Percentiles rank a stretch among this genome's conserved stretches.
phyloP scores from a whole-genome alignment of 2,888 invertebrate genomes.

The Chelonus formosanus region DNA sequence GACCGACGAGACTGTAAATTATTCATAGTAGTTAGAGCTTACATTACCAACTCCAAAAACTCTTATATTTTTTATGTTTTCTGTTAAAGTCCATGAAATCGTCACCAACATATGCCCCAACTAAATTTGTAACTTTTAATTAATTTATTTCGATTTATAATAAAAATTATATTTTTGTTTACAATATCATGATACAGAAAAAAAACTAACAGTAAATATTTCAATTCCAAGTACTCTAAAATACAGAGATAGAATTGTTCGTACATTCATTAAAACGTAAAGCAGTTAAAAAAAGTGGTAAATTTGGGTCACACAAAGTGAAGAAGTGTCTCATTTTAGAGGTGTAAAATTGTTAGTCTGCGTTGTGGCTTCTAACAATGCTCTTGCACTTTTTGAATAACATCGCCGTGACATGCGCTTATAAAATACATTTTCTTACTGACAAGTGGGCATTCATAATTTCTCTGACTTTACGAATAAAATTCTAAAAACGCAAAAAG shows the following conservation, averaged over 20 bases:
- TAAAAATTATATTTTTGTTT: too few species aligned
- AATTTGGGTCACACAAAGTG: conserved; percentile 48
- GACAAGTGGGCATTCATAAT: conserved; percentile 43
- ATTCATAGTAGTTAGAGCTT: too few species aligned
- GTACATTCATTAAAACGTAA: conserved; percentile 41
- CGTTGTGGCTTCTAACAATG: conserved; percentile 49
- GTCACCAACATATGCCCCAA: too few species aligned
- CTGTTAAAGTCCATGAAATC: too few species aligned
- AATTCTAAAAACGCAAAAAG: background rate
- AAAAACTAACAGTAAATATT: background rate
- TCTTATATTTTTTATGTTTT: too few species aligned
- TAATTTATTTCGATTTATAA: too few species aligned
- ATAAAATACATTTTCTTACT: conserved; percentile 31
- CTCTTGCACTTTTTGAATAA: conserved; percentile 17
- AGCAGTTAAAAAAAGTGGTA: conserved; percentile 17
- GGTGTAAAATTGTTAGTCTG: conserved; percentile 34
- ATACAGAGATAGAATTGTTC: background rate
- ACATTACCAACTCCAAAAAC: too few species aligned
- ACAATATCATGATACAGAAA: background rate
- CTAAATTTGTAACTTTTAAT: too few species aligned
- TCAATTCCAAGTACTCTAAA: conserved; percentile 6
- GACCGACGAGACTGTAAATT: too few species aligned
- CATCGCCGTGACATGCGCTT: conserved; percentile 17
- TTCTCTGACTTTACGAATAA: conserved; percentile 11
- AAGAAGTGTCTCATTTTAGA: conserved; percentile 56